These are phyloP conservation scores for Nematopogon swammerdamellus DNA, from an alignment of 2,888 invertebrate genomes.

Conservation along the genomic window DNA sequence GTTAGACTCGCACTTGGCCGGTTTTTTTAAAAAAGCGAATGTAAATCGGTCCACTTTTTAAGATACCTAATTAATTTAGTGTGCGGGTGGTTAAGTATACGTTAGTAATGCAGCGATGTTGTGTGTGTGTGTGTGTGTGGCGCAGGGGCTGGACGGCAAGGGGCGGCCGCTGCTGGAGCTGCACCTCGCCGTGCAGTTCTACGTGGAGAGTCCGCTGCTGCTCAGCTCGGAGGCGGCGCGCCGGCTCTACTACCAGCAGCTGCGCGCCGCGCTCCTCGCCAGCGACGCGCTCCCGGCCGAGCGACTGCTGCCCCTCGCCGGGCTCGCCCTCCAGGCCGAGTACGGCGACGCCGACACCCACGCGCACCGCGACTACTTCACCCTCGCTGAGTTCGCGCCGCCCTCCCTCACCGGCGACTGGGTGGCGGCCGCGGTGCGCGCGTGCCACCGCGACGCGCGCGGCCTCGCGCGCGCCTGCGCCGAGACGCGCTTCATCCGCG, in stretches of 20 bases:
- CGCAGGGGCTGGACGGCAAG: conserved; percentile 82
- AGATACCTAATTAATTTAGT: no score
- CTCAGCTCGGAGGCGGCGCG: conserved; percentile 89
- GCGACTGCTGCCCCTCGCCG: conserved; percentile 77
- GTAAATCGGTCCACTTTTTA: no score
- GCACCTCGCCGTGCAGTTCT: conserved; percentile 90
- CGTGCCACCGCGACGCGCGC: conserved; percentile 78
- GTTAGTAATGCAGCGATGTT: no score
- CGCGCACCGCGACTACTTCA: conserved; percentile 58
- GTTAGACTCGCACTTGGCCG: no score
- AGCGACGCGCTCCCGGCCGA: conserved; percentile 61
- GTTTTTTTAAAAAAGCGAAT: no score
- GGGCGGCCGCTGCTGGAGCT: conserved; percentile 86
- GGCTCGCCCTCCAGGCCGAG: conserved; percentile 90
- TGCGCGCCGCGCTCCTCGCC: conserved; percentile 81
- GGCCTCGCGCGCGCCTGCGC: conserved; percentile 79
- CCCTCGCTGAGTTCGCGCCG: conserved; percentile 83
- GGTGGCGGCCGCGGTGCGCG: conserved; percentile 62
- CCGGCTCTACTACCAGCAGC: conserved; percentile 92
- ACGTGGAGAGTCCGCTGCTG: conserved; percentile 87
- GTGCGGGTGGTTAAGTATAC: no score
- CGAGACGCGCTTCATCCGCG: conserved; percentile 83
- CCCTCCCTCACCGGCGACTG: conserved; percentile 59
- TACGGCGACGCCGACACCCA: conserved; percentile 68
- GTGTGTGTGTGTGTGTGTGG: no score